phyloP scores from a whole-genome alignment of 2,113 vertebrate genomes.

The Melanotaenia duboulayi region DNA sequence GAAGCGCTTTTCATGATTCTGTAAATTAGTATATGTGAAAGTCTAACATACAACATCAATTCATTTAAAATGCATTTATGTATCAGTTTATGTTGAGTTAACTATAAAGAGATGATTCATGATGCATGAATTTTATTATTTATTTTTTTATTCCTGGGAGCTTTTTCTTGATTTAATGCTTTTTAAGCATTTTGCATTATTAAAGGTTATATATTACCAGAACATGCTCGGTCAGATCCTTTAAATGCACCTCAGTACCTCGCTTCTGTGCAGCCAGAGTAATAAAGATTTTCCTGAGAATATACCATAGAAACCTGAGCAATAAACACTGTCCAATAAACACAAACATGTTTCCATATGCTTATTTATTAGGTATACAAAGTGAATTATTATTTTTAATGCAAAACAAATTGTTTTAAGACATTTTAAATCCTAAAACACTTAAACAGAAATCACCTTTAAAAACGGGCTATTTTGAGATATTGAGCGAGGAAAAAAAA shows the following conservation, averaged over 20 bases:
- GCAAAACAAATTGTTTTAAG: slow-evolving; percentile 8
- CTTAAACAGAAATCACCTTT: slow-evolving; percentile 33
- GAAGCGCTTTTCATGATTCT: neutral
- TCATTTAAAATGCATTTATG: slow-evolving; percentile 8
- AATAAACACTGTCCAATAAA: no score
- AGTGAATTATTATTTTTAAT: slow-evolving; percentile 1
- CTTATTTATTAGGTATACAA: neutral
- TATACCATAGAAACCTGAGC: neutral
- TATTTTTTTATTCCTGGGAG: slow-evolving; percentile 45
- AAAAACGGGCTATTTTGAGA: slow-evolving; percentile 9
- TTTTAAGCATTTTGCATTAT: slow-evolving; percentile 56
- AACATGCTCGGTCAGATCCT: neutral
- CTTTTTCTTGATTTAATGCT: slow-evolving; percentile 32
- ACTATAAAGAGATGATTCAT: slow-evolving; percentile 21
- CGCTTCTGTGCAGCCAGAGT: neutral
- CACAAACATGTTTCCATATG: neutral
- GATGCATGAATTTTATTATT: slow-evolving; percentile 59
- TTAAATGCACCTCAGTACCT: neutral
- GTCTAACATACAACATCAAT: slow-evolving; percentile 8
- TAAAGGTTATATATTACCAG: slow-evolving; percentile 47
- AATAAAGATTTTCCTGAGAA: rapidly evolving
- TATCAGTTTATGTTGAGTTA: slow-evolving; percentile 3
- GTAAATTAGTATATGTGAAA: neutral
- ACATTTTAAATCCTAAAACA: slow-evolving; percentile 20
- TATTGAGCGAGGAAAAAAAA: no score